Evolutionary conservation across 2,888 invertebrate genomes (phyloP).

Genomic region (Abrostola triplasia): DNA sequence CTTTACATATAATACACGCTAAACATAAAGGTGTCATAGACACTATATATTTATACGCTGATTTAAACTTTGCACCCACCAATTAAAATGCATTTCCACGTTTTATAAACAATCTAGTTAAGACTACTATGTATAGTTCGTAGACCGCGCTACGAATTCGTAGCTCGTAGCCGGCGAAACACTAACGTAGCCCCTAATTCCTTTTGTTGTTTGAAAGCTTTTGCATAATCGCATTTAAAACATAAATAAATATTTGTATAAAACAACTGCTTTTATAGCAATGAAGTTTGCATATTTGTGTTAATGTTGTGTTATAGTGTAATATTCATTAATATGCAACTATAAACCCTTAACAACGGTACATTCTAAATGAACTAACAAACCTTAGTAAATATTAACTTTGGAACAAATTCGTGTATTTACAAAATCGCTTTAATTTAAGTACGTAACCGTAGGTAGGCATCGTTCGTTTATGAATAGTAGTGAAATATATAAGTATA

Average conservation of each 20-base stretch:
- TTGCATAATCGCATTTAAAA: constrained; percentile 63
- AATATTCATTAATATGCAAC: not conserved
- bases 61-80: constrained; percentile 21
- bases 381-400: not conserved
- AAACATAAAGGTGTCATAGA: not conserved
- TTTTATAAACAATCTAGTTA: constrained; percentile 29
- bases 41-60: constrained; percentile 4
- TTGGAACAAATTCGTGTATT: not conserved
- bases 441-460: not conserved
- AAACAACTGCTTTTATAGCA: constrained; percentile 42
- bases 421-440: not conserved
- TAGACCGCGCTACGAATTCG: constrained; percentile 54
- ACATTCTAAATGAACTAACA: not conserved
- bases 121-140: constrained; percentile 34
- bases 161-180: constrained; percentile 47
- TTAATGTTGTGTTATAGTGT: constrained; percentile 18
- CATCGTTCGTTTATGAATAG: not conserved
- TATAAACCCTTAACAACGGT: constrained; percentile 8
- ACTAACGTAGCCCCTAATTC: constrained; percentile 54
- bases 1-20: not conserved
- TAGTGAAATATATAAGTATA: constrained; percentile 6
- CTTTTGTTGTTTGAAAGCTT: constrained; percentile 58
- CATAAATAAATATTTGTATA: constrained; percentile 54
- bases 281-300: constrained; percentile 27
- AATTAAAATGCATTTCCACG: constrained; percentile 36